Evolutionary conservation across 2,888 invertebrate species (phyloP).

Genomic region (Aphodius granarius): DNA sequence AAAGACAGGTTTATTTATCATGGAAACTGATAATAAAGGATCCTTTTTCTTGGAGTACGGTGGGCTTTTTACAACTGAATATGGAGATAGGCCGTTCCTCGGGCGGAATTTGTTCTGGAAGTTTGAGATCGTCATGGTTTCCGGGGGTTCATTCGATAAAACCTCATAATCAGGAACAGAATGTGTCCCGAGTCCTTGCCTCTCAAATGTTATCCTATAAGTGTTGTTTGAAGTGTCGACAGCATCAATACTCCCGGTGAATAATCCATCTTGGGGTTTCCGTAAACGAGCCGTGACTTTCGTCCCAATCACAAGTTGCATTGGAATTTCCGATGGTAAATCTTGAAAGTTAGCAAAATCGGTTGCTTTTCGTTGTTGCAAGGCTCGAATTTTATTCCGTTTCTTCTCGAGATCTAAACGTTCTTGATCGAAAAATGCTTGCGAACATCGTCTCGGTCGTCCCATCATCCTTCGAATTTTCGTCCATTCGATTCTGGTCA

Average conservation of each 20-base stretch:
- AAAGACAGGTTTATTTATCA: constrained; percentile 43
- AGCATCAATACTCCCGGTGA: constrained; percentile 87
- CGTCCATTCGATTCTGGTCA: constrained; percentile 93
- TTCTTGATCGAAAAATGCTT: constrained; percentile 95
- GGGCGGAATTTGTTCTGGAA: constrained; percentile 81
- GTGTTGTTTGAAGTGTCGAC: constrained; percentile 93
- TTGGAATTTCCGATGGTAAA: constrained; percentile 90
- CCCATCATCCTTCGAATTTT: constrained; percentile 96
- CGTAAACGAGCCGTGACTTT: constrained; percentile 90
- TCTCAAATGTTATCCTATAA: constrained; percentile 93
- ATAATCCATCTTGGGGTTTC: constrained; percentile 93
- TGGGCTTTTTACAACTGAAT: constrained; percentile 55
- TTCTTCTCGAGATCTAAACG: constrained; percentile 86
- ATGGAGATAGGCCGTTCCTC: constrained; percentile 63
- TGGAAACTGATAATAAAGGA: constrained; percentile 66
- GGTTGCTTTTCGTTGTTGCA: constrained; percentile 88
- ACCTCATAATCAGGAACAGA: constrained; percentile 97
- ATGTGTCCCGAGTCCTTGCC: constrained; percentile 89
- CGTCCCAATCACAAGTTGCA: constrained; percentile 92
- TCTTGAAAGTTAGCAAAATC: constrained; percentile 79
- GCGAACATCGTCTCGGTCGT: constrained; percentile 92
- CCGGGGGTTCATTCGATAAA: constrained; percentile 87
- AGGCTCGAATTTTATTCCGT: constrained; percentile 85
- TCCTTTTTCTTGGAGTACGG: constrained; percentile 62
- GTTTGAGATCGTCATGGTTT: constrained; percentile 84